These are phyloP conservation scores for Nebria salina DNA, from an alignment of 2,888 invertebrate genomes.

Conservation along the genomic window DNA sequence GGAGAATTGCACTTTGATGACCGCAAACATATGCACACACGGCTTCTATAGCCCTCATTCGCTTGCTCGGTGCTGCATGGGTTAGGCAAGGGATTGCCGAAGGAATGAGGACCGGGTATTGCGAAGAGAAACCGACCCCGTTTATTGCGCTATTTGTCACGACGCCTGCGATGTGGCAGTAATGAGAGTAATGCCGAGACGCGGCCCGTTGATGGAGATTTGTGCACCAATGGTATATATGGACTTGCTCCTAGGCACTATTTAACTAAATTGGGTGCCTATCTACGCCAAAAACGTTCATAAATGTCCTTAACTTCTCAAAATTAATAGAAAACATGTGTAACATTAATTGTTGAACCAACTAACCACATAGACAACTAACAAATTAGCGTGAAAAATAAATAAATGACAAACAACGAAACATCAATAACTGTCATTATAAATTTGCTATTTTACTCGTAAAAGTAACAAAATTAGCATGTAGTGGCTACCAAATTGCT, in stretches of 20 bases:
- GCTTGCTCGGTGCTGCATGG: not conserved
- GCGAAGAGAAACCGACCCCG: slow-evolving; percentile 41
- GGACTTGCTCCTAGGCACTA: not conserved
- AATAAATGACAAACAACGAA: not conserved
- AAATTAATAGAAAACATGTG: no score
- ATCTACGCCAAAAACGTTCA: not conserved
- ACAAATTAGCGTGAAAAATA: not conserved
- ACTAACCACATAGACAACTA: not conserved
- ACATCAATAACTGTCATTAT: not conserved
- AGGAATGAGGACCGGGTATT: not conserved
- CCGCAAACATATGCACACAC: slow-evolving; percentile 17
- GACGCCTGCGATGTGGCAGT: slow-evolving; percentile 49
- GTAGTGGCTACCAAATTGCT: not conserved
- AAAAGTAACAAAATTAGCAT: not conserved
- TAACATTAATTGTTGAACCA: not conserved
- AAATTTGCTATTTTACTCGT: not conserved
- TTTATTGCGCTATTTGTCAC: slow-evolving; percentile 53
- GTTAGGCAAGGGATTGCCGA: not conserved
- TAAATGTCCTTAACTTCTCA: no score
- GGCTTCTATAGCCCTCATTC: not conserved
- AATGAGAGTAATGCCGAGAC: slow-evolving; percentile 50
- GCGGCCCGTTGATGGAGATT: slow-evolving; percentile 51
- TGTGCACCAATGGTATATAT: slow-evolving; percentile 17
- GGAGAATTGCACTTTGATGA: slow-evolving; percentile 18
- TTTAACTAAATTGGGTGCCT: not conserved